Conservation (phyloP, 23 tunicate species). For the Trididemnum clinides region DNA sequence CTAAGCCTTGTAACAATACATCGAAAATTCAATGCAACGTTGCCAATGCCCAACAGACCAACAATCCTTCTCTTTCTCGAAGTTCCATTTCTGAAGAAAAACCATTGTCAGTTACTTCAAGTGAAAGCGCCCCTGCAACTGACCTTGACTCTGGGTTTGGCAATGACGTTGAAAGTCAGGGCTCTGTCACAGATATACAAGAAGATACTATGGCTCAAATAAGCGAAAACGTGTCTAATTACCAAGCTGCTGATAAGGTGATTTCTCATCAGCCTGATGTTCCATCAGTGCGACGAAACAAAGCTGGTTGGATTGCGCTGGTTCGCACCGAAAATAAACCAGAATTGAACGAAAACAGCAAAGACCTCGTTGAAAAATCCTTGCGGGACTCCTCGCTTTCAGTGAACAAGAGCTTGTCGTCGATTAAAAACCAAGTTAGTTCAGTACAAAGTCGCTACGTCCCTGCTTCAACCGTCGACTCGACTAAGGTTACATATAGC, state of each 20-base stretch:
- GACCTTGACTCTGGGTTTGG: conserved; percentile 94
- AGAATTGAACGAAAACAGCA: neutral
- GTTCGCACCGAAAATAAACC: conserved; percentile 31
- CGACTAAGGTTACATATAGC: conserved; percentile 68
- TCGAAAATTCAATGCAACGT: neutral
- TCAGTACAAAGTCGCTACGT: neutral
- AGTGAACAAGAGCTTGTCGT: neutral
- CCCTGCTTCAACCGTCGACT: conserved; percentile 20
- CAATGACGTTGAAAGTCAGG: conserved; percentile 94
- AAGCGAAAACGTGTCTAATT: neutral
- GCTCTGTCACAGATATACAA: conserved; percentile 66
- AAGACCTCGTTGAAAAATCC: neutral
- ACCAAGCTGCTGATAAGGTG: neutral
- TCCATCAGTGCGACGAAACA: neutral
- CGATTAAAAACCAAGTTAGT: neutral
- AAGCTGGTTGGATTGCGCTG: conserved; percentile 58
- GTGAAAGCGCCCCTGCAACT: conserved; percentile 48
- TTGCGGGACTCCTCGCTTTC: neutral
- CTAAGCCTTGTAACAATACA: neutral
- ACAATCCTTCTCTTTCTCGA: neutral
- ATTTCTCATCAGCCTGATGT: neutral
- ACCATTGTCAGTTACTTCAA: conserved; percentile 54
- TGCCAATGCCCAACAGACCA: neutral
- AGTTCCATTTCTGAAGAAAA: conserved; percentile 22
- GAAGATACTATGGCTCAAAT: conserved; percentile 11